Percentiles rank a stretch among this genome's conserved stretches.
These are phyloP conservation scores for Drosophila erecta DNA, from an alignment of 1,140 invertebrate genomes.

Conservation along the genomic window DNA sequence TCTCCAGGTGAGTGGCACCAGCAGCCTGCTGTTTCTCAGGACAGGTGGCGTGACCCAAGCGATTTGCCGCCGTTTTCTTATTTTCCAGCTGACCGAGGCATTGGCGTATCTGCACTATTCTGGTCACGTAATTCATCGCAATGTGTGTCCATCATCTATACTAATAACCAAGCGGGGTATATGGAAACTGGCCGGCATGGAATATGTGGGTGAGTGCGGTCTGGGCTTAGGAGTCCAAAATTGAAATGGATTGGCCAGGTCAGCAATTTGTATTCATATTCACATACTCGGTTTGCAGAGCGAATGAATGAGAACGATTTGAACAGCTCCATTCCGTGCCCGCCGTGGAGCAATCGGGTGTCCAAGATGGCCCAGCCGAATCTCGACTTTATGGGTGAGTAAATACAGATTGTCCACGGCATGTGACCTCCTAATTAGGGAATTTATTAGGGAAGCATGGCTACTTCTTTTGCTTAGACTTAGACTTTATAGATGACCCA, in stretches of 20 bases:
- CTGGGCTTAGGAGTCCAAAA: conserved; percentile 18
- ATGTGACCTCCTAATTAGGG: background rate
- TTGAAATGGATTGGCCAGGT: conserved; percentile 62
- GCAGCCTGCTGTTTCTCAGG: background rate
- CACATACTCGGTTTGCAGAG: conserved; percentile 86
- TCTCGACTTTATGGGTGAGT: conserved; percentile 94
- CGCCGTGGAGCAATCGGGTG: conserved; percentile 94
- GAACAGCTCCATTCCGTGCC: conserved; percentile 89
- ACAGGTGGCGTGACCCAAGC: conserved; percentile 5
- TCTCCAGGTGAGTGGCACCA: conserved; percentile 89
- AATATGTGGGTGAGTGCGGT: conserved; percentile 92
- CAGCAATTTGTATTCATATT: conserved; percentile 67
- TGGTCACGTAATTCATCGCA: conserved; percentile 94
- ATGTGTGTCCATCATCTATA: conserved; percentile 96
- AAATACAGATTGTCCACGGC: background rate
- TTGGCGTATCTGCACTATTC: conserved; percentile 95
- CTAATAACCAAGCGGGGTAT: conserved; percentile 97
- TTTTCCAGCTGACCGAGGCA: conserved; percentile 94
- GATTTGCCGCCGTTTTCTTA: conserved; percentile 36
- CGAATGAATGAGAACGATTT: conserved; percentile 89
- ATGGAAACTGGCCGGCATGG: conserved; percentile 98
- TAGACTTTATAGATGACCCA: too few relatives aligned
- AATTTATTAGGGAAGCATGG: too few relatives aligned
- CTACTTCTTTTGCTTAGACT: too few relatives aligned
- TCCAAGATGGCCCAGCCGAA: conserved; percentile 97